These are phyloP conservation scores for Castor canadensis DNA, from an alignment of 2,113 vertebrate species.

Conservation along the genomic window DNA sequence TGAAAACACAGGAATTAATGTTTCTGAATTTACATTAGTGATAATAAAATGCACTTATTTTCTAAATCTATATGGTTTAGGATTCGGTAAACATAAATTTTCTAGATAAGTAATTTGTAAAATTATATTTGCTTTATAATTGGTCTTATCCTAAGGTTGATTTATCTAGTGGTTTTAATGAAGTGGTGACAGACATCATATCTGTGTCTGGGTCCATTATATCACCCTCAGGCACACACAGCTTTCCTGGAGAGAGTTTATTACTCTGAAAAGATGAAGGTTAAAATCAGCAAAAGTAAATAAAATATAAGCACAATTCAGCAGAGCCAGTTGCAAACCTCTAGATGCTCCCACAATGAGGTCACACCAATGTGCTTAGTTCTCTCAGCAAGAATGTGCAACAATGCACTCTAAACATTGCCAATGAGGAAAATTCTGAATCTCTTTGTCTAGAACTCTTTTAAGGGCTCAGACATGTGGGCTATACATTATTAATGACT, in stretches of 20 bases:
- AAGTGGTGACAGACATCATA: neutral
- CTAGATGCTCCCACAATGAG: neutral
- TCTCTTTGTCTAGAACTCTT: neutral
- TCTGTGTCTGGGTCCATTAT: neutral
- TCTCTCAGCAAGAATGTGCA: neutral
- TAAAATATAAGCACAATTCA: neutral
- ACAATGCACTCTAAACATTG: neutral
- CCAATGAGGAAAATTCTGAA: fast-evolving
- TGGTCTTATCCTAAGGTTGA: neutral
- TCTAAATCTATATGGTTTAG: neutral
- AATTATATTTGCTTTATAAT: neutral
- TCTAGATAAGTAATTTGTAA: neutral
- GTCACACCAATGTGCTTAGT: neutral
- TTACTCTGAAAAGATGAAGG: neutral
- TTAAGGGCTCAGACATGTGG: neutral
- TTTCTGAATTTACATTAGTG: neutral
- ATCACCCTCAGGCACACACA: neutral
- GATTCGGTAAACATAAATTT: neutral
- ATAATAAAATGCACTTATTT: neutral
- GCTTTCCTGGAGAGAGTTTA: neutral
- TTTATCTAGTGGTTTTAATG: neutral
- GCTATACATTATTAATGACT: neutral
- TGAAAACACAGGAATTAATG: neutral
- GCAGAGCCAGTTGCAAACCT: neutral
- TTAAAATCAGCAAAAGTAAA: neutral